phyloP scores from a whole-genome alignment of 2,888 invertebrate species.

The Euplexia lucipara region DNA sequence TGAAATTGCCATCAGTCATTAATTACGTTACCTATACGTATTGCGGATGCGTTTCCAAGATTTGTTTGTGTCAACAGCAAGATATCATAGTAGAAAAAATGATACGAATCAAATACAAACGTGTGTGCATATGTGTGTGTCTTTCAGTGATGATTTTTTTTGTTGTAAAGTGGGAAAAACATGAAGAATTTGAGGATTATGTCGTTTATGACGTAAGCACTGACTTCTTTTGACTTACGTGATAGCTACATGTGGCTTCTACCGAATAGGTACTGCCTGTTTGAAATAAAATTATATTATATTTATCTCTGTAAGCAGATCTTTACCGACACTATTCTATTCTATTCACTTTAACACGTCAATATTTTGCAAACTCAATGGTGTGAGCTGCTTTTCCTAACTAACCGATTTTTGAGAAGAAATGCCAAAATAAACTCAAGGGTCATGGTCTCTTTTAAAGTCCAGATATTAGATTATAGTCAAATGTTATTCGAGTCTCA shows the following conservation, averaged over 20 bases:
- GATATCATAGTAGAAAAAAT: slow-evolving; percentile 13
- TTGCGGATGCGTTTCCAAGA: not conserved
- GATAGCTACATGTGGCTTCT: not conserved
- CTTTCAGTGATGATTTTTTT: slow-evolving; percentile 8
- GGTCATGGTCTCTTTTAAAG: too few relatives aligned
- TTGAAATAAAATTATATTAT: too few relatives aligned
- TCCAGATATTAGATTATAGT: too few relatives aligned
- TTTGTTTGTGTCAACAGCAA: not conserved
- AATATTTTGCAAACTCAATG: too few relatives aligned
- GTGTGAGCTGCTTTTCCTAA: too few relatives aligned
- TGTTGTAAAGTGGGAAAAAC: slow-evolving; percentile 18
- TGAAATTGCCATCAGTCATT: not conserved
- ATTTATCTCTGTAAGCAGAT: too few relatives aligned
- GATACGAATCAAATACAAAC: slow-evolving; percentile 41
- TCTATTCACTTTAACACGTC: too few relatives aligned
- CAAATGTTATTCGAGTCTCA: too few relatives aligned
- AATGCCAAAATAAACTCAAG: too few relatives aligned
- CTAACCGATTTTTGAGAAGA: too few relatives aligned
- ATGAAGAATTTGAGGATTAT: slow-evolving; percentile 16
- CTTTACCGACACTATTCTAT: too few relatives aligned
- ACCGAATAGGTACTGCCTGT: not conserved
- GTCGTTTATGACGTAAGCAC: slow-evolving; percentile 41
- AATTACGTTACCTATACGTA: not conserved
- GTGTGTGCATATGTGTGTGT: slow-evolving; percentile 24
- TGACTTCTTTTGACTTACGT: not conserved